Conservation (phyloP, 2,888 invertebrate genomes). For the Sarcophaga caerulescens region DNA sequence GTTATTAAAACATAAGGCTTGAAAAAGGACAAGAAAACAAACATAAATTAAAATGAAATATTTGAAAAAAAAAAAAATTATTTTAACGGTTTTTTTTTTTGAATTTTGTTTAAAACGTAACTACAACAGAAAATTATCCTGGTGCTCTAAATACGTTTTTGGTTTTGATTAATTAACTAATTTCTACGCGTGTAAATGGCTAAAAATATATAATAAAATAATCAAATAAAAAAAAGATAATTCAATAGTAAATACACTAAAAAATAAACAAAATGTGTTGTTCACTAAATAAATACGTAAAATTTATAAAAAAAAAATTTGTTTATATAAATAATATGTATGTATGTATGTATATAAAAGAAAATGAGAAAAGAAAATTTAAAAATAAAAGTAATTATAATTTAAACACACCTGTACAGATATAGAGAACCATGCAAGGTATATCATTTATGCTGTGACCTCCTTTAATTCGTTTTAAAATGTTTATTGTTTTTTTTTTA, state of each 20-base stretch:
- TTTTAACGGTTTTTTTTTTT: slow-evolving; percentile 21
- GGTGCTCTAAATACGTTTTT: slow-evolving; percentile 47
- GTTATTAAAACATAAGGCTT: slow-evolving; percentile 34
- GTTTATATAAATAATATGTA: slow-evolving; percentile 37
- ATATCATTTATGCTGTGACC: slow-evolving; percentile 78
- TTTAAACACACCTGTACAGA: slow-evolving; percentile 81
- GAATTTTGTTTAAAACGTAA: slow-evolving; percentile 17
- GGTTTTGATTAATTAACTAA: slow-evolving; percentile 44
- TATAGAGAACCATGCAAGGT: slow-evolving; percentile 81
- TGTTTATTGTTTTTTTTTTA: slow-evolving; percentile 59
- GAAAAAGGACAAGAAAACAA: slow-evolving; percentile 44
- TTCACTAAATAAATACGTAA: slow-evolving; percentile 14
- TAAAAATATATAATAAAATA: slow-evolving; percentile 65
- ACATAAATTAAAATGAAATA: slow-evolving; percentile 45
- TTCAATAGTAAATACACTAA: slow-evolving; percentile 43
- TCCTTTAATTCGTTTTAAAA: slow-evolving; percentile 73
- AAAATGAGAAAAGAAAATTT: slow-evolving; percentile 34
- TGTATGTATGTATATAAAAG: neutral
- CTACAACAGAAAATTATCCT: slow-evolving; percentile 54
- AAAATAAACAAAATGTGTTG: slow-evolving; percentile 9
- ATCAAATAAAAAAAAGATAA: slow-evolving; percentile 15
- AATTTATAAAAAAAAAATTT: neutral
- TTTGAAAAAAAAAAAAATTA: slow-evolving; percentile 7
- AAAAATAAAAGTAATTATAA: slow-evolving; percentile 51
- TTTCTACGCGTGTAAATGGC: slow-evolving; percentile 66